Evolutionary conservation across 2,113 vertebrate genomes (phyloP).

Genomic region (Gallinago media): DNA sequence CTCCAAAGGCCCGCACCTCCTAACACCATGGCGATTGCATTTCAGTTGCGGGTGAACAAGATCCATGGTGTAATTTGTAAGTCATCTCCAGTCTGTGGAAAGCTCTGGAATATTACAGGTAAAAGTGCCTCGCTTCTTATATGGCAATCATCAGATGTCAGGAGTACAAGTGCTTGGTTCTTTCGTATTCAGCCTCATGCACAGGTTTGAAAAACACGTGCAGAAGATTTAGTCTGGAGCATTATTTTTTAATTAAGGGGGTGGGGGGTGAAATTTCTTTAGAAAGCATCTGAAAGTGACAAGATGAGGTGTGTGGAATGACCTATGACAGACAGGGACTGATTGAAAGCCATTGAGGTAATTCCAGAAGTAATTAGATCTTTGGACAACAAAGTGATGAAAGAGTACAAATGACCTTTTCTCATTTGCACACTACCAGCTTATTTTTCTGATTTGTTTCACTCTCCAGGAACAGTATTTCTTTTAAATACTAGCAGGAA

Average conservation of each 20-base stretch:
- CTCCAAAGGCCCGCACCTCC: not conserved
- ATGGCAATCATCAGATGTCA: constrained; percentile 11
- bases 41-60: constrained; percentile 47
- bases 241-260: not conserved
- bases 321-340: constrained; percentile 54
- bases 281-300: constrained; percentile 48
- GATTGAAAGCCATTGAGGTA: constrained; percentile 69
- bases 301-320: constrained; percentile 47
- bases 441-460: constrained; percentile 63
- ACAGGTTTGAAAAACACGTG: not conserved
- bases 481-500: constrained; percentile 21
- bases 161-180: not conserved
- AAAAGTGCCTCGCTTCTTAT: not conserved
- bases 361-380: constrained; percentile 71
- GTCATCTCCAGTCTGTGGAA: constrained; percentile 41
- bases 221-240: not conserved
- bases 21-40: not conserved
- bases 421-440: constrained; percentile 8
- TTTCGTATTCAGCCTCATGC: not conserved
- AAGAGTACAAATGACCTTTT: constrained; percentile 69
- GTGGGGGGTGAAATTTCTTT: not conserved
- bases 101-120: constrained; percentile 1
- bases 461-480: constrained; percentile 41
- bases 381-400: constrained; percentile 62
- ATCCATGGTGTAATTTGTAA: constrained; percentile 27